Evolutionary conservation across 2,113 vertebrate genomes (phyloP).

Genomic region (Diglossa brunneiventris): DNA sequence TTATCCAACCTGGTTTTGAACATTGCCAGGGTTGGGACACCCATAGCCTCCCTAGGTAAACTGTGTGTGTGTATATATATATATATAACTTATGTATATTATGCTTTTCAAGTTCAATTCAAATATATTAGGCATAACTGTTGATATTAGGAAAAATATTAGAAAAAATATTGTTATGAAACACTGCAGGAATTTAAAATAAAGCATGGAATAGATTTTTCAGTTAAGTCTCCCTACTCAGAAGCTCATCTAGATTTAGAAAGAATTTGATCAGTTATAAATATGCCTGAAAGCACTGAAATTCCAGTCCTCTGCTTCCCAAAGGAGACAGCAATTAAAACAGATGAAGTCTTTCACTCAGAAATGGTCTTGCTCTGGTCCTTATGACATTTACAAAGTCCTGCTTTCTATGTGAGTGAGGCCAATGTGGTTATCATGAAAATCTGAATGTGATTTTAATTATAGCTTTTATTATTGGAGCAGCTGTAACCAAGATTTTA

Average conservation of each 20-base stretch:
- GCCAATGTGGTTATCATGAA: not conserved
- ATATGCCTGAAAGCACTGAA: not conserved
- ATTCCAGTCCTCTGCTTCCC: not conserved
- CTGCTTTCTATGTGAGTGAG: not conserved
- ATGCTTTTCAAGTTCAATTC: not conserved
- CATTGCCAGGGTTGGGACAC: not conserved
- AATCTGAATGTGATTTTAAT: slow-evolving; percentile 62
- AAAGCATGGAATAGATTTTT: not conserved
- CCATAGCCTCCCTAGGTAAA: not conserved
- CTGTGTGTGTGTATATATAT: not conserved
- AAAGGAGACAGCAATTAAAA: not conserved
- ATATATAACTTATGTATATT: not conserved
- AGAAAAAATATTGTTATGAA: not conserved
- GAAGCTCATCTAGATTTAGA: not conserved
- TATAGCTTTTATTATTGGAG: slow-evolving; percentile 47
- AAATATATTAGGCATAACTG: not conserved
- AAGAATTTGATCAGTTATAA: not conserved
- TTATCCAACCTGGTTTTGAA: not conserved
- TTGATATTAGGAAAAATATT: not conserved
- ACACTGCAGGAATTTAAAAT: not conserved
- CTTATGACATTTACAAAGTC: not conserved
- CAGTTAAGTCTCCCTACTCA: not conserved
- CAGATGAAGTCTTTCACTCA: not conserved
- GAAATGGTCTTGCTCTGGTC: not conserved
- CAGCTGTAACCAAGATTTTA: slow-evolving; percentile 50